Evolutionary conservation across 2,113 vertebrate genomes (phyloP), one percentile per base, ranked within the genome.

Genomic region (Hippocampus zosterae): DNA sequence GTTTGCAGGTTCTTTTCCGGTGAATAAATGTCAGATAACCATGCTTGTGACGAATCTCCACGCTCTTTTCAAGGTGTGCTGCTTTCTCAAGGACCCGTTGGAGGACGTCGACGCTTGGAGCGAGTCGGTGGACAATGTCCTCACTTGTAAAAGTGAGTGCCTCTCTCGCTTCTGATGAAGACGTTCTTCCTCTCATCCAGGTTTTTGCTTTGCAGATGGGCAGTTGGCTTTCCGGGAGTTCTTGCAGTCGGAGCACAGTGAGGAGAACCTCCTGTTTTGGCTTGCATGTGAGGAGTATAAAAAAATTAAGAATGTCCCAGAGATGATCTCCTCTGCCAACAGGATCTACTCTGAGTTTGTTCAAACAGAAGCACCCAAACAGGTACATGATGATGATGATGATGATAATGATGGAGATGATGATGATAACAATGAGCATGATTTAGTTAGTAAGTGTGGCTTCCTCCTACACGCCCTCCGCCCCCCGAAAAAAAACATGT

Each of bases 201-300:
- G 65, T 40, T 56, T 57, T 75, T 81, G 41, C 50, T 80, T 72
- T 83, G 9, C 80, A 99, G 97, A 93, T 15, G 95, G 95, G 50
- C 89, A 95, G 85, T 87, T 88, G 74, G 96, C 96, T 71, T 98
- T 98, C 81, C 94, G 91, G 0, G 92, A 90, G 70, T 98, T 98
- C 79, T 92, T 98, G 81, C 95, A 94, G 89, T 94, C 94, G 0
- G 95, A 98, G 85, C 97, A 96, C 93, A 98, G 96, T 3, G 96
- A 98, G 77, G 96, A 98, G 88, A 98, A 98, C 85, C 95, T 98
- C 0, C 90, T 95, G 84, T 98, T 98, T 89, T 98, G 96, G 96
- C 81, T 92, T 52, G 95, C 94, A 60, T 98, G 96, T 0, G 95
- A 97, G 84, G 95, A 98, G 40, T 97, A 96, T 87, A 98, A 97